phyloP scores from a whole-genome alignment of 1,140 invertebrate species.

The Cyclargus thomasi region DNA sequence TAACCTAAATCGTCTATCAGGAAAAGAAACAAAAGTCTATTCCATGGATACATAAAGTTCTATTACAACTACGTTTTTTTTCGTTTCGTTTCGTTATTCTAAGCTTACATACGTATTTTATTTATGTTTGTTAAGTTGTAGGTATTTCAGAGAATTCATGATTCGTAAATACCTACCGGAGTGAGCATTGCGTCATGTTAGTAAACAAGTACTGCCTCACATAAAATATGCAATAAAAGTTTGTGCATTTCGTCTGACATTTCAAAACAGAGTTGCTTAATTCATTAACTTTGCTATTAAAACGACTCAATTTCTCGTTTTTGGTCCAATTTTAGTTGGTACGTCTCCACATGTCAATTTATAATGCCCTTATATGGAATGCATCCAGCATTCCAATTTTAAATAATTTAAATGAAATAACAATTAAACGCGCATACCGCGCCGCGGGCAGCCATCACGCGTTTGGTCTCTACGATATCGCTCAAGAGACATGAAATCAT shows the following conservation, averaged over 20 bases:
- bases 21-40: too few relatives aligned
- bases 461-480: conserved; percentile 39
- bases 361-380: not conserved
- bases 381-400: not conserved
- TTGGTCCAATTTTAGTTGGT: not conserved
- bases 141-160: not conserved
- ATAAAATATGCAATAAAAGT: not conserved
- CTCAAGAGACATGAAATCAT: conserved; percentile 52
- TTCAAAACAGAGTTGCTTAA: not conserved
- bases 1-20: too few relatives aligned
- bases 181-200: not conserved
- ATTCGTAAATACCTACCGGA: not conserved
- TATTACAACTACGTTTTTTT: too few relatives aligned
- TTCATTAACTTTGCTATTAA: not conserved
- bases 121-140: not conserved
- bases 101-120: too few relatives aligned
- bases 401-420: conserved; percentile 22
- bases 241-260: not conserved
- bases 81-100: too few relatives aligned
- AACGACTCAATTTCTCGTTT: not conserved
- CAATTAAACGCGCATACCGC: conserved; percentile 37
- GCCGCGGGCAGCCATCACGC: conserved; percentile 62
- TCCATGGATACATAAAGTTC: too few relatives aligned
- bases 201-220: not conserved
- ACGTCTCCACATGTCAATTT: not conserved